Base-by-base conservation (phyloP, 1,140 invertebrate genomes). In the Aricia agestis region DNA sequence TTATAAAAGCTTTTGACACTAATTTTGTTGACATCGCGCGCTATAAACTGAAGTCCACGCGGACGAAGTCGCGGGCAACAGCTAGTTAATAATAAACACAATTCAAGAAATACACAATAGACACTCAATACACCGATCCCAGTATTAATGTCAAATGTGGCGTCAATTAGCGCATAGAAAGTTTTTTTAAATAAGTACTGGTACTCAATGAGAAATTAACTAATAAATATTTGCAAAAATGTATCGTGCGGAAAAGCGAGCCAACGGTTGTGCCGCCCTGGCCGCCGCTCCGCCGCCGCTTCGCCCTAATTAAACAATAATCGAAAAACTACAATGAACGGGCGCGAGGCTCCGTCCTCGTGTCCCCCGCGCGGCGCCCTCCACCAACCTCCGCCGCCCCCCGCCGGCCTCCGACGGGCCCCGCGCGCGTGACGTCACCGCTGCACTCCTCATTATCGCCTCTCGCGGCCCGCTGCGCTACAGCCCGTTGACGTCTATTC, bases 281-380 rank as follows among this genome's bases (percentile, higher is more conserved):
- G 84, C 86, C 88, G 87, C 85, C 88, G 86, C 86, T 88, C 84
- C 87, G 86, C 88, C 86, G 88, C 88, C 88, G 88, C 87, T 90
- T 89, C 88, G 88, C 88, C 88, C 88, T 90, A 90, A 90, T 90
- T 89, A 90, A 90, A 90, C 88, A 90, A 90, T 89, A 90, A 90
- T 90, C 87, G 88, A 90, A 90, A 90, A 90, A 90, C 86, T 90
- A 89, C 88, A 90, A 90, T 90, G 86, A 90, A 87, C 88, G 86
- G 84, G 86, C 87, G 87, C 86, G 82, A 86, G 84, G 83, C 86
- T 84, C 81, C 81, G 85, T 87, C 84, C 85, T 82, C 83, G 76
- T 79, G 74, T 80, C 73, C 70, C 75, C 72, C 72, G 69, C 72
- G 70, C 73, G 68, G 76, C 73, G 71, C 69, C 59, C 58, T 67